A percentile compares a stretch with the other conserved stretches of the same genome.
phyloP scores from a whole-genome alignment of 2,113 vertebrate genomes.

The Zeus faber region DNA sequence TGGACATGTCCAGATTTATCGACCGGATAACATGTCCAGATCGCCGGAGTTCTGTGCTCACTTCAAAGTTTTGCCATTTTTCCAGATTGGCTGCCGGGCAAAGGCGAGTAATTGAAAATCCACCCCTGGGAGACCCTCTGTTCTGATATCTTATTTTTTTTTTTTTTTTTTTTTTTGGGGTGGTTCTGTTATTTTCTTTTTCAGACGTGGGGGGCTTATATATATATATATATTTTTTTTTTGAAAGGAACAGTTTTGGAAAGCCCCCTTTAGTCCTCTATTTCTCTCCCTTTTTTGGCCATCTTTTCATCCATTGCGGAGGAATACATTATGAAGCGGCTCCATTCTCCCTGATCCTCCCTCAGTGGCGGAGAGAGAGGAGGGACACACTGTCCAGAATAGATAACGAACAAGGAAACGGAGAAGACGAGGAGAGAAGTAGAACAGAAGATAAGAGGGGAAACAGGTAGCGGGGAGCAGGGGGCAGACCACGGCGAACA shows the following conservation, averaged over 20 bases:
- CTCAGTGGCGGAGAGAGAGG: slow-evolving; percentile 43
- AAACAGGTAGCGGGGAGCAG: no score
- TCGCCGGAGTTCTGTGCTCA: slow-evolving; percentile 43
- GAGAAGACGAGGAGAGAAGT: slow-evolving; percentile 27
- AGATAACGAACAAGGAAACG: slow-evolving; percentile 50
- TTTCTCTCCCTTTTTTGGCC: slow-evolving; percentile 19
- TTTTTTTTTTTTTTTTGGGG: slow-evolving; percentile 5
- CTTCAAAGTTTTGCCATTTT: slow-evolving; percentile 42
- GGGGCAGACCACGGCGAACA: not conserved
- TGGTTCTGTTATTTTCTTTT: no score
- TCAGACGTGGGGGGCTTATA: no score
- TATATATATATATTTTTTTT: no score
- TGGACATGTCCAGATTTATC: slow-evolving; percentile 57
- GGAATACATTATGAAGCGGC: slow-evolving; percentile 60
- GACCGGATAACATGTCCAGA: slow-evolving; percentile 52
- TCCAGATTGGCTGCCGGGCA: slow-evolving; percentile 53
- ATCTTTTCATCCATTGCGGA: slow-evolving; percentile 39
- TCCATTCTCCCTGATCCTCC: slow-evolving; percentile 55
- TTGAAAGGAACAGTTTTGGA: slow-evolving; percentile 28
- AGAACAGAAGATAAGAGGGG: no score
- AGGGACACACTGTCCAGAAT: slow-evolving; percentile 65
- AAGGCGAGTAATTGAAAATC: slow-evolving; percentile 60
- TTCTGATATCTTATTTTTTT: slow-evolving; percentile 37
- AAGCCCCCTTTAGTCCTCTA: not conserved
- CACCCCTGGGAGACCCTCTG: slow-evolving; percentile 19